Conservation (phyloP, 2,113 vertebrate species). For the Oncorhynchus mykiss region DNA sequence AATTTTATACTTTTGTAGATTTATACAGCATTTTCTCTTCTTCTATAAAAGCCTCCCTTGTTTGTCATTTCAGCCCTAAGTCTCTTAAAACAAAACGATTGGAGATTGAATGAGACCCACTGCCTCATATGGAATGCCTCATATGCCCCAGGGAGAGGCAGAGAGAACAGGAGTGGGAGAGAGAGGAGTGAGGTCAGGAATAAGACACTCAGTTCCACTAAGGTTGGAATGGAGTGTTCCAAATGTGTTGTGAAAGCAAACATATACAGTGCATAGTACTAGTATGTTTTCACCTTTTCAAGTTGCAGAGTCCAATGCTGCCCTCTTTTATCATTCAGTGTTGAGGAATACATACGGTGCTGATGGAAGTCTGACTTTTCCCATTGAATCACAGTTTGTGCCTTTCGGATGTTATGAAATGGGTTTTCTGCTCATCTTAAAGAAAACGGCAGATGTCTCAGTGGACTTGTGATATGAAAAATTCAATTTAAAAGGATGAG, state of each 20-base stretch:
- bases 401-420: constrained; percentile 70
- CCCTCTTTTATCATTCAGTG: constrained; percentile 60
- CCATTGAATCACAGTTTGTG: constrained; percentile 65
- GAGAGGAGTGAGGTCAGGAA: background rate
- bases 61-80: background rate
- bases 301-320: constrained; percentile 47
- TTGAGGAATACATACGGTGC: constrained; percentile 52
- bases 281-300: constrained; percentile 46
- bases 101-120: background rate
- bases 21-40: background rate
- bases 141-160: background rate
- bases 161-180: constrained; percentile 10
- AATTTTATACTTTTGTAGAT: background rate
- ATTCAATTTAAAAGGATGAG: constrained; percentile 83
- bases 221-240: constrained; percentile 16
- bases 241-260: constrained; percentile 23
- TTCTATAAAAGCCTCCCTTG: background rate
- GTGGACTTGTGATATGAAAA: constrained; percentile 79
- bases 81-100: background rate
- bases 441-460: constrained; percentile 78
- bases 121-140: background rate
- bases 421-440: constrained; percentile 73
- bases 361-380: constrained; percentile 49
- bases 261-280: constrained; percentile 14
- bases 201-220: background rate